Percentiles rank a stretch among this genome's conserved stretches.
Conservation (phyloP, 2,113 vertebrate species). For the Arvicanthis niloticus region DNA sequence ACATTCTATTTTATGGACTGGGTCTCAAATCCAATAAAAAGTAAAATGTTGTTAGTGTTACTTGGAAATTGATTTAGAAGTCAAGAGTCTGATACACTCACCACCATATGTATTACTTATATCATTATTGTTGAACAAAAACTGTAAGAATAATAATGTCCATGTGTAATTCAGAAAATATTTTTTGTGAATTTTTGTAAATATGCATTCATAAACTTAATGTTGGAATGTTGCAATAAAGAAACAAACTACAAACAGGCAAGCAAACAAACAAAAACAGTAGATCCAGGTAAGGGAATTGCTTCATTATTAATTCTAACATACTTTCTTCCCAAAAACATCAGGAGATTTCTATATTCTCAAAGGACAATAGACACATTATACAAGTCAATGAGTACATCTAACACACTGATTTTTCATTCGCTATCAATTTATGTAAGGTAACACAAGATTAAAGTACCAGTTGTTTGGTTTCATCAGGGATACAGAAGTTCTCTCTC, state of each 20-base stretch:
- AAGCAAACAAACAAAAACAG: neutral
- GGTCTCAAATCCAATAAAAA: neutral
- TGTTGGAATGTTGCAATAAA: neutral
- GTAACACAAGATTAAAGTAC: neutral
- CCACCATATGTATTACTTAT: too few relatives aligned
- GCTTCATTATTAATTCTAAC: neutral
- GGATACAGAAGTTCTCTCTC: too few relatives aligned
- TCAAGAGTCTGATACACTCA: neutral
- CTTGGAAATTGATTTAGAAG: neutral
- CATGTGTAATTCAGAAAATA: neutral
- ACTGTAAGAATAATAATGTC: too few relatives aligned
- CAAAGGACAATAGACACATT: neutral
- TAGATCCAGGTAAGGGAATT: neutral
- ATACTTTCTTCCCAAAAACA: neutral
- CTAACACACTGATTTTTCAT: neutral
- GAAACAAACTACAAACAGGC: neutral
- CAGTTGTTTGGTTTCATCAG: neutral
- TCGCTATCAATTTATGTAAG: neutral
- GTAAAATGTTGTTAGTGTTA: neutral
- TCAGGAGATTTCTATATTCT: neutral
- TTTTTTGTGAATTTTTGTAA: neutral
- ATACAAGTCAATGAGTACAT: neutral
- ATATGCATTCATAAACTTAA: neutral
- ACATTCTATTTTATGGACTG: neutral
- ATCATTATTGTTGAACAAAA: neutral